A percentile compares a stretch with the other conserved stretches of the same genome.
phyloP scores from a whole-genome alignment of 1,140 invertebrate genomes.

The Aradophagus sp. region DNA sequence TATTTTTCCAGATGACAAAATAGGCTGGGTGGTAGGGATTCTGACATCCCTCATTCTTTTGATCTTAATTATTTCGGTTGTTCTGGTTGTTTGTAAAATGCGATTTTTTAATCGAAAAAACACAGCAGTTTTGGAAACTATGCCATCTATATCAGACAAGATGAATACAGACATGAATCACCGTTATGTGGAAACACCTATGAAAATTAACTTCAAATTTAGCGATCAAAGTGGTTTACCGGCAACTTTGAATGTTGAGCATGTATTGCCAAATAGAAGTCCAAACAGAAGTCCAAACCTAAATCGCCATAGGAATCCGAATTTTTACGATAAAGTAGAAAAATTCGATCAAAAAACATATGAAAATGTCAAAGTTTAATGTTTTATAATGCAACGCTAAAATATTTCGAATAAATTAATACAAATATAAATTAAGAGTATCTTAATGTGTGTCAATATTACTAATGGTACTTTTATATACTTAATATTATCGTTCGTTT shows the following conservation, averaged over 20 bases:
- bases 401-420: too few species aligned
- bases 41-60: constrained; percentile 68
- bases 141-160: constrained; percentile 26
- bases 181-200: constrained; percentile 43
- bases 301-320: constrained; percentile 55
- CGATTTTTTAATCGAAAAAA: constrained; percentile 59
- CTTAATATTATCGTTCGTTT: too few species aligned
- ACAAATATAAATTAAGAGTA: too few species aligned
- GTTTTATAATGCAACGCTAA: too few species aligned
- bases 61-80: constrained; percentile 67
- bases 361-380: constrained; percentile 52
- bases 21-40: constrained; percentile 71
- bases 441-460: too few species aligned
- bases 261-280: constrained; percentile 63
- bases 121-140: constrained; percentile 61
- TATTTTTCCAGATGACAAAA: constrained; percentile 61
- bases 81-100: constrained; percentile 68
- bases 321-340: constrained; percentile 49
- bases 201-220: constrained; percentile 58
- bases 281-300: constrained; percentile 43
- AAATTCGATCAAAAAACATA: constrained; percentile 49
- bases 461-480: too few species aligned
- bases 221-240: constrained; percentile 40
- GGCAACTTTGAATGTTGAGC: constrained; percentile 24
- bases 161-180: constrained; percentile 34